Percentiles rank a stretch among this genome's conserved stretches.
phyloP scores from a whole-genome alignment of 2,888 invertebrate genomes.

The Corbicula japonica region DNA sequence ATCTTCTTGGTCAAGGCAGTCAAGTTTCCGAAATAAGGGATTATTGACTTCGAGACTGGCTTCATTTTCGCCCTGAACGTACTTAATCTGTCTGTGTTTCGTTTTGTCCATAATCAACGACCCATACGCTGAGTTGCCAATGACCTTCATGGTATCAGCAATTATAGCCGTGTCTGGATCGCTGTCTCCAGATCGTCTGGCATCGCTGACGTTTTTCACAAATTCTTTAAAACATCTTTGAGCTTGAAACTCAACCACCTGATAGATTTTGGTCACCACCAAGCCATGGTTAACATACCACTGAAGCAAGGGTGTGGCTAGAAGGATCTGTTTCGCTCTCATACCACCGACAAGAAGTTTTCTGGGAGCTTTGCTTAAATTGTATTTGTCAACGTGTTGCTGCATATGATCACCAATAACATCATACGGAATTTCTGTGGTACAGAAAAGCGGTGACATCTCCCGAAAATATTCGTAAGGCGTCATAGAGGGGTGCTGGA shows the following conservation, averaged over 20 bases:
- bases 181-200: too few relatives aligned
- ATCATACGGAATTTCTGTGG: too few relatives aligned
- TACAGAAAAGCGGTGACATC: slow-evolving; percentile 58
- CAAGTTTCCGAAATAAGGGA: slow-evolving; percentile 56
- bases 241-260: slow-evolving; percentile 50
- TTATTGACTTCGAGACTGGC: too few relatives aligned
- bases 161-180: slow-evolving; percentile 43
- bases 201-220: not conserved
- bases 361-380: slow-evolving; percentile 32
- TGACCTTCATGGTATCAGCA: slow-evolving; percentile 48
- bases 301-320: too few relatives aligned
- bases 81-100: slow-evolving; percentile 46
- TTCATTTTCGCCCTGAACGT: slow-evolving; percentile 54
- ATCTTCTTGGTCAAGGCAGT: slow-evolving; percentile 43
- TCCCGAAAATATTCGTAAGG: slow-evolving; percentile 39
- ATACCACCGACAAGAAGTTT: slow-evolving; percentile 50
- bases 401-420: slow-evolving; percentile 55
- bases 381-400: slow-evolving; percentile 26
- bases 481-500: slow-evolving; percentile 23
- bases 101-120: slow-evolving; percentile 63
- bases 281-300: slow-evolving; percentile 62
- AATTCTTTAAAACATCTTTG: slow-evolving; percentile 52
- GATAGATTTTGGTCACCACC: slow-evolving; percentile 49
- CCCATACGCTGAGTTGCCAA: slow-evolving; percentile 52
- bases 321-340: too few relatives aligned